Evolutionary conservation across 2,797 vertebrate genomes (phyloP).

Genomic region (Linurgus olivaceus): DNA sequence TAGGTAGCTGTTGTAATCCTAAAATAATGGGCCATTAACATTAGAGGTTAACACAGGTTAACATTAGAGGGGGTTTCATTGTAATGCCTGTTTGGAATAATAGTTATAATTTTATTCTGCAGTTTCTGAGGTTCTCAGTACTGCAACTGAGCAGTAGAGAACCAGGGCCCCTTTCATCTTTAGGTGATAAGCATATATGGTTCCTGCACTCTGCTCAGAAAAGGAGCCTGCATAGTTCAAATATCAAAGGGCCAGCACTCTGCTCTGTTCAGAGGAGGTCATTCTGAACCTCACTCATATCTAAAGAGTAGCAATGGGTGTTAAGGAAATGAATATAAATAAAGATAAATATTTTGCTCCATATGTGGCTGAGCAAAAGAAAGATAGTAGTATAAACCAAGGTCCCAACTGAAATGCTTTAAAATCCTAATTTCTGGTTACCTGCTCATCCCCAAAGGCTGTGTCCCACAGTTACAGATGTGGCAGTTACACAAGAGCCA

Average conservation of each 20-base stretch:
- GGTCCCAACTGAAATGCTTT: neutral
- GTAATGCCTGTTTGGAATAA: neutral
- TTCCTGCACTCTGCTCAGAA: neutral
- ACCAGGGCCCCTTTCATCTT: neutral
- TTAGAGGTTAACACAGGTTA: no score
- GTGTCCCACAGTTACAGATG: fast-evolving
- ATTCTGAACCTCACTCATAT: neutral
- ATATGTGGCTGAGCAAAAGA: neutral
- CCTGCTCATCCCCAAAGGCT: neutral
- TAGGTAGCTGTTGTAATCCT: neutral
- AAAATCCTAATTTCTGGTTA: neutral
- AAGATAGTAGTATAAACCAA: neutral
- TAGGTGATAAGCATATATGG: neutral
- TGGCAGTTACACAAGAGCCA: neutral
- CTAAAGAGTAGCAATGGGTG: neutral
- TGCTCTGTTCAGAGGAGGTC: neutral
- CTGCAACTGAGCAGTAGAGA: neutral
- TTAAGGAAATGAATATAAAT: neutral
- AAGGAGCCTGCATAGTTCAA: neutral
- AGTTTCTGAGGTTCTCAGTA: neutral
- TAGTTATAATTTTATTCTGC: neutral
- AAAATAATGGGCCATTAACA: neutral
- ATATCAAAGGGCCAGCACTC: neutral
- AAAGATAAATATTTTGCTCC: neutral
- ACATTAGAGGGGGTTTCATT: neutral